Percentiles rank a stretch among this genome's conserved stretches.
Conservation (phyloP, 1,140 invertebrate genomes). For the Streblospio benedicti region DNA sequence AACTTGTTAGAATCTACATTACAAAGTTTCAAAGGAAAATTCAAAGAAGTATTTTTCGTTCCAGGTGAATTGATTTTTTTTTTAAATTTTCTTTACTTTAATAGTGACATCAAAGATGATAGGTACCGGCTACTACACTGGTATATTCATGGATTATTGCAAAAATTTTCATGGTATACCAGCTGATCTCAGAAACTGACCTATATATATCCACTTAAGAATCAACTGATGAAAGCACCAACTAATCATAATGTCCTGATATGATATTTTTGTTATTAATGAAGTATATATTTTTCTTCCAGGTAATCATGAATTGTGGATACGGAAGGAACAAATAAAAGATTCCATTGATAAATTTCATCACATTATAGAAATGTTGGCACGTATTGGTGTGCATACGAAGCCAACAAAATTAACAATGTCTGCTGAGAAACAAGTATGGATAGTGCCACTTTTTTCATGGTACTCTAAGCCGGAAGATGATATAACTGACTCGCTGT, state of each 20-base stretch:
- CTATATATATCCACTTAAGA: too few species aligned
- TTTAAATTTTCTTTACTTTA: not conserved
- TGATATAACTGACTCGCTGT: slow-evolving; percentile 14
- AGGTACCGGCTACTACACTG: too few species aligned
- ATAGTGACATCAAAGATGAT: not conserved
- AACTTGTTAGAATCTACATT: slow-evolving; percentile 13
- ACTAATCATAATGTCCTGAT: too few species aligned
- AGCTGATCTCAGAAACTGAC: too few species aligned
- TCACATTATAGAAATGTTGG: slow-evolving; percentile 15
- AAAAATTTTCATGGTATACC: too few species aligned
- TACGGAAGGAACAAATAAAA: slow-evolving; percentile 1
- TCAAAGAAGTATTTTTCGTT: slow-evolving; percentile 20
- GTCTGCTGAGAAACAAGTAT: slow-evolving; percentile 1
- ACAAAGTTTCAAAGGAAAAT: slow-evolving; percentile 5
- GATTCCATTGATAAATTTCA: slow-evolving; percentile 21
- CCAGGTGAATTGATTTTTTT: slow-evolving; percentile 12
- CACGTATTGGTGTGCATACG: slow-evolving; percentile 3
- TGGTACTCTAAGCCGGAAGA: slow-evolving; percentile 23
- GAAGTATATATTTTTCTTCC: too few species aligned
- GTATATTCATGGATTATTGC: too few species aligned
- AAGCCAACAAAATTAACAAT: slow-evolving; percentile 7
- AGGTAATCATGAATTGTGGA: slow-evolving; percentile 24
- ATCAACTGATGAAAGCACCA: too few species aligned
- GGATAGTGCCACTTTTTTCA: slow-evolving; percentile 20
- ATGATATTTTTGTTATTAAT: too few species aligned